A percentile compares a stretch with the other conserved stretches of the same genome.
Conservation (phyloP, 2,113 vertebrate species). For the Ia io region DNA sequence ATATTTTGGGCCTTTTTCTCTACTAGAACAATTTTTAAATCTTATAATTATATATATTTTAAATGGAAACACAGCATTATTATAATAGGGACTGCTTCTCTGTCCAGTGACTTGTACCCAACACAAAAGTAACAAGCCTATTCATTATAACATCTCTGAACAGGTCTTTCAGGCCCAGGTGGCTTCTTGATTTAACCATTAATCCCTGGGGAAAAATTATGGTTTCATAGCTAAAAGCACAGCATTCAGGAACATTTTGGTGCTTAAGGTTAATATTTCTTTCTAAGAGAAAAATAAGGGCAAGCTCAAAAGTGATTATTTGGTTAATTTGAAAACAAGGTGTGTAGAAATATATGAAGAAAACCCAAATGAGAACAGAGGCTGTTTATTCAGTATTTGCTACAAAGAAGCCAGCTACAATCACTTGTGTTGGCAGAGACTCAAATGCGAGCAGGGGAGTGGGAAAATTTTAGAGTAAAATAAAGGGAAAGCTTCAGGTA, state of each 20-base stretch:
- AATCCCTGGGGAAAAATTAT: neutral
- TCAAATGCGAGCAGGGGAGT: neutral
- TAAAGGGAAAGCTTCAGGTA: neutral
- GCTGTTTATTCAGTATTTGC: neutral
- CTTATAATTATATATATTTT: neutral
- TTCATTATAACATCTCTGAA: neutral
- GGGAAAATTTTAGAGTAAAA: neutral
- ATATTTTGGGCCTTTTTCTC: neutral
- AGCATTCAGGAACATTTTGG: neutral
- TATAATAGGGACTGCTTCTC: neutral
- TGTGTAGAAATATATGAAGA: neutral
- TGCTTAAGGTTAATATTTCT: neutral
- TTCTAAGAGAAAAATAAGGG: neutral
- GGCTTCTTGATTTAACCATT: neutral
- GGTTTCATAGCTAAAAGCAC: neutral
- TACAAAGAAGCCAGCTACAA: neutral
- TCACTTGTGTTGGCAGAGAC: neutral
- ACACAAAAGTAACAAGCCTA: neutral
- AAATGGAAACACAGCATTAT: neutral
- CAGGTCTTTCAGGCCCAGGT: neutral
- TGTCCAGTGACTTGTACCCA: neutral
- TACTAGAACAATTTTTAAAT: neutral
- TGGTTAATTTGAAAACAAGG: neutral
- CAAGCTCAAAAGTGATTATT: neutral
- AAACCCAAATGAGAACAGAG: neutral